A percentile compares a stretch with the other conserved stretches of the same genome.
These are phyloP conservation scores for Cosmia trapezina DNA, from an alignment of 2,888 invertebrate genomes.

Conservation along the genomic window DNA sequence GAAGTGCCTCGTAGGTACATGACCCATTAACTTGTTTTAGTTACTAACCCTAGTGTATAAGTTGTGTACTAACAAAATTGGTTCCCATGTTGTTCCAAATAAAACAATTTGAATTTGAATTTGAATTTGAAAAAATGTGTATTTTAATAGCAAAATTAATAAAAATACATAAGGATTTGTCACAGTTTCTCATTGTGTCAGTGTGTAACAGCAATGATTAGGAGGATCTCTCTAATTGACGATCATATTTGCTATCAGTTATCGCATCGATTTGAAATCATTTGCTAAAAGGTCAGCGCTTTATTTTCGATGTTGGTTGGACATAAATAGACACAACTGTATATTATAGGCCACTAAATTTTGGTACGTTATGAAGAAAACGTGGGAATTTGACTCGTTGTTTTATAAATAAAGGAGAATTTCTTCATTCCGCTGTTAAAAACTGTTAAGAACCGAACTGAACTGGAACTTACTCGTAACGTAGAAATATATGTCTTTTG, in stretches of 20 bases:
- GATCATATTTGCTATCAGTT: conserved; percentile 68
- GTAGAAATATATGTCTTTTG: not conserved
- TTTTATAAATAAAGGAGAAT: not conserved
- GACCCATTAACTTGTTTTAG: too few relatives aligned
- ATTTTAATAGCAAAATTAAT: not conserved
- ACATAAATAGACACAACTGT: conserved; percentile 23
- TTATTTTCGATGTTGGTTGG: conserved; percentile 44
- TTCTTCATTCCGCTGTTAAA: not conserved
- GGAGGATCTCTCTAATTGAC: conserved; percentile 61
- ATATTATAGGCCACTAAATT: conserved; percentile 6
- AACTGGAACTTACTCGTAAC: not conserved
- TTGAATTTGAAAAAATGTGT: too few relatives aligned
- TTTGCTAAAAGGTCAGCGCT: conserved; percentile 62
- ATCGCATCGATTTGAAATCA: conserved; percentile 62
- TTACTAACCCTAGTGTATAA: too few relatives aligned
- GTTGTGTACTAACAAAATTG: too few relatives aligned
- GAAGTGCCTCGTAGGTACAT: too few relatives aligned
- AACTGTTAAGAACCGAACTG: too few relatives aligned
- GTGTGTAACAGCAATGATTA: conserved; percentile 58
- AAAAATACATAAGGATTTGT: conserved; percentile 16
- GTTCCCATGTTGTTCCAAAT: too few relatives aligned
- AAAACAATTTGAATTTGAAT: too few relatives aligned
- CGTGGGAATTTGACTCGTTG: conserved; percentile 1
- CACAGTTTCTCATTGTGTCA: conserved; percentile 35
- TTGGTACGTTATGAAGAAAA: not conserved